Conservation (phyloP, 2,888 invertebrate species). For the Anthoptus insignis region DNA sequence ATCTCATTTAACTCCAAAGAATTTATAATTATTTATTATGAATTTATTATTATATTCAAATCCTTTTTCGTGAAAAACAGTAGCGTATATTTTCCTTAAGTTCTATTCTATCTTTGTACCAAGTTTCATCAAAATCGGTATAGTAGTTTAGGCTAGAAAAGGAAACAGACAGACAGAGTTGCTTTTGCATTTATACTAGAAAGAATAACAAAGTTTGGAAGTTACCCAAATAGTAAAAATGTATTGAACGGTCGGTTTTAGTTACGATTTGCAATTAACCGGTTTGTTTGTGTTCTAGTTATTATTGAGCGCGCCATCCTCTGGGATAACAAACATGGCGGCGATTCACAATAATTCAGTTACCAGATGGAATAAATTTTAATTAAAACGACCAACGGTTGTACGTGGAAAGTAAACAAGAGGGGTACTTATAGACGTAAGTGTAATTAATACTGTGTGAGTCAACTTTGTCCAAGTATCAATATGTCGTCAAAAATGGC, state of each 20-base stretch:
- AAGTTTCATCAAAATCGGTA: too few relatives aligned
- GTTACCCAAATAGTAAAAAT: background rate
- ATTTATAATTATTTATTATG: too few relatives aligned
- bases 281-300: constrained; percentile 19
- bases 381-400: constrained; percentile 25
- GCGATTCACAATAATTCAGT: constrained; percentile 33
- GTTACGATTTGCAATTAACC: constrained; percentile 14
- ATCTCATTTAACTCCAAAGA: too few relatives aligned
- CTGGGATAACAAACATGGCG: constrained; percentile 21
- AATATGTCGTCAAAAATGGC: background rate
- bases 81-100: too few relatives aligned
- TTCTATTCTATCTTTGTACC: too few relatives aligned
- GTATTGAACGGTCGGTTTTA: background rate
- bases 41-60: too few relatives aligned
- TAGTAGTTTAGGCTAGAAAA: too few relatives aligned
- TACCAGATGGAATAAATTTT: constrained; percentile 33
- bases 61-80: too few relatives aligned
- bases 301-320: constrained; percentile 11
- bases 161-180: too few relatives aligned
- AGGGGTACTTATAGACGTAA: background rate
- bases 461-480: background rate
- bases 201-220: constrained; percentile 2
- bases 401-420: constrained; percentile 28
- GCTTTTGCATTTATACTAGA: too few relatives aligned
- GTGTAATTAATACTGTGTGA: constrained; percentile 14